Base-by-base conservation (phyloP, 2,113 vertebrate species). In the Ranitomeya imitator region DNA sequence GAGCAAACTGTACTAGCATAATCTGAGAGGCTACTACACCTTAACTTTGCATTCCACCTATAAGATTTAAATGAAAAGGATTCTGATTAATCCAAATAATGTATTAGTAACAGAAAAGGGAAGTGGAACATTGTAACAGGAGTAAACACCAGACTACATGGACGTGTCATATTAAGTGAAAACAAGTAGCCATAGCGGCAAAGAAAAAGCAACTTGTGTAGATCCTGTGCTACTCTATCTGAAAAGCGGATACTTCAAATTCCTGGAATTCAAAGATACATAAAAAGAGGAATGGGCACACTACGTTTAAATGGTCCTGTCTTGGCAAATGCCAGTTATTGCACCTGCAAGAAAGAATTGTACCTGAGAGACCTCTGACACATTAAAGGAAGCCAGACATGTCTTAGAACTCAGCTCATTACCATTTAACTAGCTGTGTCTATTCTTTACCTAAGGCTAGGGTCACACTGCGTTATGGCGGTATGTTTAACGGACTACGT, bases 101-200 rank as follows among this genome's bases (percentile, higher is more conserved):
- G 16, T 7, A 19, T 63, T 45, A 26, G 74, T 86, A 78, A 65
- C 74, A 77, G 6, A 63, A 86, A 59, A 59, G 26, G 37, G 55
- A 76, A 76, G 76, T 77, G 37, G 21, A 61, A 61, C 13, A 37
- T 76, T 57, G 73, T 37, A 86, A 54, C 5, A 45, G 74, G 16
- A 77, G 60, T 61, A 21, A 16, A 65, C 37, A 54, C 51, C 31
- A 63, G 37, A 8, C 71, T 74, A 51, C 31, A 19, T 18, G 31
- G n/a, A 63, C 14, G 51, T 69, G 60, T 80, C 23, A 79, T 55
- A 61, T 80, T 79, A 65, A 86, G 37, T 69, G 77, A 86, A 86
- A 86, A 86, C 80, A 86, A 86, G 60, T 86, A 21, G 55, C 74
- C 51, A 23, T 79, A 51, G 79, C 77, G 9, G 37, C 55, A 74